These are phyloP conservation scores for Sanderia malayensis DNA, from an alignment of 30 jellyfish, hydroid and myxozoan genomes.

Conservation along the genomic window DNA sequence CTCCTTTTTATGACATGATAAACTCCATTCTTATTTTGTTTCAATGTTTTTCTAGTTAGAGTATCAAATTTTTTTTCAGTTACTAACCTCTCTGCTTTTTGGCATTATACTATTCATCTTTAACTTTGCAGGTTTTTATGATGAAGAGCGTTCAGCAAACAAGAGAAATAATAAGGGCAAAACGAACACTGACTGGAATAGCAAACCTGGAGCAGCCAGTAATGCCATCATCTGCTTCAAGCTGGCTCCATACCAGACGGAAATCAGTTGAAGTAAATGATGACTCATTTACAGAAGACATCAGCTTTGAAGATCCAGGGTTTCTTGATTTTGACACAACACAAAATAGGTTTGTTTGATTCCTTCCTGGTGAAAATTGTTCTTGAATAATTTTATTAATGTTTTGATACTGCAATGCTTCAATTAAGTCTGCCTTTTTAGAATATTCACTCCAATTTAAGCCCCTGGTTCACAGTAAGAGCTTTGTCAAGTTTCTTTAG, in stretches of 20 bases:
- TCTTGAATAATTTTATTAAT: too few species aligned
- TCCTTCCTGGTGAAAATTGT: too few species aligned
- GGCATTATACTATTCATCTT: too few species aligned
- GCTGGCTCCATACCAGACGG: constrained; percentile 2
- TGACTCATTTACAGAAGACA: not conserved
- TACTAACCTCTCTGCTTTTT: not conserved
- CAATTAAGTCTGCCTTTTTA: too few species aligned
- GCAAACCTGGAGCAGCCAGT: not conserved
- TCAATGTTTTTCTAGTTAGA: too few species aligned
- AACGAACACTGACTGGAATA: not conserved
- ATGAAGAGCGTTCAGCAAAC: not conserved
- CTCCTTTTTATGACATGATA: too few species aligned
- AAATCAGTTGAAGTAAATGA: not conserved
- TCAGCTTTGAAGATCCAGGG: not conserved
- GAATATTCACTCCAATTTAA: too few species aligned
- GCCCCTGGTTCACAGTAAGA: too few species aligned
- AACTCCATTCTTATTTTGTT: too few species aligned
- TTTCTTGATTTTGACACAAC: not conserved
- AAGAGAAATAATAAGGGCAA: not conserved
- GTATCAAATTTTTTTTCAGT: not conserved
- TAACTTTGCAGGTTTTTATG: not conserved
- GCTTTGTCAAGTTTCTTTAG: too few species aligned
- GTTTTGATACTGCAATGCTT: too few species aligned
- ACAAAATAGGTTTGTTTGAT: not conserved
- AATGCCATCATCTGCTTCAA: not conserved